These are phyloP conservation scores for Cyprinus carpio DNA, from an alignment of 2,113 vertebrate species.

Conservation along the genomic window DNA sequence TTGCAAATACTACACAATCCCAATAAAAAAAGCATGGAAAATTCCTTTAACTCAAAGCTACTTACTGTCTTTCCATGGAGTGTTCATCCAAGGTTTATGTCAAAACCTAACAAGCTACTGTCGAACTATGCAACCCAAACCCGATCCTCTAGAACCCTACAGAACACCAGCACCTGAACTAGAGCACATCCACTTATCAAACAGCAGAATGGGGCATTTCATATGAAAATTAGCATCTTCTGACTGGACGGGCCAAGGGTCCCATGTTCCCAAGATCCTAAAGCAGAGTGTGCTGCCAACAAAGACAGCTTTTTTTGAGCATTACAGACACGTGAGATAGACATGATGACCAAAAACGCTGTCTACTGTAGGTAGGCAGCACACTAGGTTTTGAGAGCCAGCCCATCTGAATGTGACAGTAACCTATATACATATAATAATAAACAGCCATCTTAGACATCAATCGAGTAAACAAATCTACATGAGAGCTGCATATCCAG, in stretches of 20 bases:
- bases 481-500: background rate
- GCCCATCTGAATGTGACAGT: background rate
- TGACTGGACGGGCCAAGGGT: background rate
- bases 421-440: background rate
- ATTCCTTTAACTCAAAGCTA: slow-evolving; percentile 18
- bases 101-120: slow-evolving; percentile 29
- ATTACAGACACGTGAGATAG: background rate
- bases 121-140: background rate
- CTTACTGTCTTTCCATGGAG: slow-evolving; percentile 27
- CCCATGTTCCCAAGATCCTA: background rate
- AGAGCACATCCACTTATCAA: background rate
- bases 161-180: background rate
- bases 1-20: background rate
- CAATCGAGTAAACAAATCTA: background rate
- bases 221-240: background rate
- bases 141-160: background rate
- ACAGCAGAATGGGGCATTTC: background rate
- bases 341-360: background rate
- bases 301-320: slow-evolving; percentile 4
- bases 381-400: background rate
- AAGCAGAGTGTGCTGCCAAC: slow-evolving; percentile 3
- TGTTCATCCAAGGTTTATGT: background rate
- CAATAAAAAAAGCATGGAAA: background rate
- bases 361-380: background rate
- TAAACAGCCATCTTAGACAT: slow-evolving; percentile 31